Percentiles rank a stretch among this genome's conserved stretches.
These are phyloP conservation scores for Macrophya alboannulata DNA, from an alignment of 2,888 invertebrate genomes.

Conservation along the genomic window DNA sequence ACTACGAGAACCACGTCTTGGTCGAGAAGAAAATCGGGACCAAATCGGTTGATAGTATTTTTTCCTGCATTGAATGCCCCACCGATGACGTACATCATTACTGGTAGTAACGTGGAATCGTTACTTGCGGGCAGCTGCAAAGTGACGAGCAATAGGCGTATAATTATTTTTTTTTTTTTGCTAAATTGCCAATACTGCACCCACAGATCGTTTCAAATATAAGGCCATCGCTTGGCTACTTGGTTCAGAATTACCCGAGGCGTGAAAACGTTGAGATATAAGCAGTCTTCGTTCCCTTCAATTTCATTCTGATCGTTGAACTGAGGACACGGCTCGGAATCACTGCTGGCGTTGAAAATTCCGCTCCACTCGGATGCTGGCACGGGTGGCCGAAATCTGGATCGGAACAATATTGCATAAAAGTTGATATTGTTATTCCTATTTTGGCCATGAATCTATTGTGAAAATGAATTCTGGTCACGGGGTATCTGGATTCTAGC, in stretches of 20 bases:
- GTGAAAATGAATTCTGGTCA: not conserved
- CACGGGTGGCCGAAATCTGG: conserved; percentile 19
- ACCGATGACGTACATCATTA: conserved; percentile 32
- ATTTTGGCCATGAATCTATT: not conserved
- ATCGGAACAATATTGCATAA: not conserved
- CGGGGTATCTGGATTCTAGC: not conserved
- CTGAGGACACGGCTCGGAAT: conserved; percentile 27
- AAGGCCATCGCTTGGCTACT: not conserved
- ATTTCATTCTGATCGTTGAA: not conserved
- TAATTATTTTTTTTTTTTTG: not conserved
- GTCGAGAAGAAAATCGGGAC: conserved; percentile 22
- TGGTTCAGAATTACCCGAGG: not conserved
- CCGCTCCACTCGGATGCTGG: conserved; percentile 11
- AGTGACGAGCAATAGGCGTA: not conserved
- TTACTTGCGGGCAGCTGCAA: conserved; percentile 6
- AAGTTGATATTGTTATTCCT: not conserved
- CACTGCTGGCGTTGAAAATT: conserved; percentile 1
- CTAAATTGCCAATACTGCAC: not conserved
- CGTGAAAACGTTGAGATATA: conserved; percentile 26
- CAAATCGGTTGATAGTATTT: not conserved
- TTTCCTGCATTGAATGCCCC: not conserved
- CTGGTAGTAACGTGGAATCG: conserved; percentile 16
- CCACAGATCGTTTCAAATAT: not conserved
- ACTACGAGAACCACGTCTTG: conserved; percentile 27
- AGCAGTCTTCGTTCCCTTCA: conserved; percentile 30